Conservation (phyloP, 2,888 invertebrate species). For the Odiellus spinosus region DNA sequence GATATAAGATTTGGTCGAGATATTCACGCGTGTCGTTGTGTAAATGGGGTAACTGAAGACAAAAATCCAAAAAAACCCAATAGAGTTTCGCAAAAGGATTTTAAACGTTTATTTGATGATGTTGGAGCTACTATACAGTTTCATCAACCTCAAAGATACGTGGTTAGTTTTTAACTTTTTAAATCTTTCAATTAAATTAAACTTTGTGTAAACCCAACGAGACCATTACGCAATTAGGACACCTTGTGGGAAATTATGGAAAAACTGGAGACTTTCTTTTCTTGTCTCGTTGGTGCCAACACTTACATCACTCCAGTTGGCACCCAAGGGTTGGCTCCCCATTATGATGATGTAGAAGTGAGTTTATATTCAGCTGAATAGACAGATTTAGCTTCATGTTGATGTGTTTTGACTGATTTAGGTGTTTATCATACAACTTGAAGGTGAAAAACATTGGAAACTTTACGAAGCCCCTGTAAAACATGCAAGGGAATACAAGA, state of each 20-base stretch:
- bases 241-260: neutral
- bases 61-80: neutral
- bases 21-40: neutral
- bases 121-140: neutral
- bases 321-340: neutral
- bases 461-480: neutral
- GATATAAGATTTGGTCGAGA: neutral
- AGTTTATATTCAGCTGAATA: neutral
- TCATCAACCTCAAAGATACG: neutral
- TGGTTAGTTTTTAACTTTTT: neutral
- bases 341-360: conserved; percentile 1
- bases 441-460: neutral
- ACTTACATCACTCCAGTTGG: neutral
- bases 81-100: neutral
- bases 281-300: neutral
- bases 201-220: neutral
- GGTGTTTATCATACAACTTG: conserved; percentile 1
- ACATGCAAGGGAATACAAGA: neutral
- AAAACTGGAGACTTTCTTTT: neutral
- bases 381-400: neutral
- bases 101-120: neutral
- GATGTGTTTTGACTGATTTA: neutral
- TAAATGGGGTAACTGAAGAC: neutral
- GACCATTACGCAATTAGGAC: too few relatives aligned
- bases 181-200: neutral